phyloP scores from a whole-genome alignment of 2,888 invertebrate species.

The Cheilosia impressa region DNA sequence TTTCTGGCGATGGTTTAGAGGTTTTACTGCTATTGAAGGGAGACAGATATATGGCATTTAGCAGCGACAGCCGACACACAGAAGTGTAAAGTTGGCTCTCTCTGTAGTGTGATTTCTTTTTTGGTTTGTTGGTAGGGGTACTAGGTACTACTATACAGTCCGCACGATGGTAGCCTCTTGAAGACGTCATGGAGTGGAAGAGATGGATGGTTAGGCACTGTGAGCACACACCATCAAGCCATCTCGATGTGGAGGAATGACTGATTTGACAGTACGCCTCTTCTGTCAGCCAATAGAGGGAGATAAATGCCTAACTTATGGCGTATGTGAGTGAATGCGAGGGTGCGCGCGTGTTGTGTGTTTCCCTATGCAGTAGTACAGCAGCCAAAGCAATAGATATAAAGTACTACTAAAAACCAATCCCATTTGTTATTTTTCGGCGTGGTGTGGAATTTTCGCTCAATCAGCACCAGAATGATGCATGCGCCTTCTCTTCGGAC shows the following conservation, averaged over 20 bases:
- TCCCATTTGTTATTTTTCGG: constrained; percentile 84
- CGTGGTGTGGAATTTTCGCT: constrained; percentile 75
- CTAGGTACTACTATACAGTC: no score
- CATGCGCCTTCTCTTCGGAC: constrained; percentile 71
- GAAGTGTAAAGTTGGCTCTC: neutral
- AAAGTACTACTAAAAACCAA: constrained; percentile 82
- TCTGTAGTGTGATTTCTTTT: constrained; percentile 24
- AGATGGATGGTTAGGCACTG: constrained; percentile 74
- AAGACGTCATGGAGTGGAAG: constrained; percentile 76
- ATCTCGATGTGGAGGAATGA: constrained; percentile 80
- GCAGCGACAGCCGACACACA: neutral
- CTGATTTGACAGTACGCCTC: constrained; percentile 84
- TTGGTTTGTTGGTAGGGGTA: constrained; percentile 62
- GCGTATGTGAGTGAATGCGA: constrained; percentile 74
- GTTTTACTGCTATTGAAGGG: constrained; percentile 30
- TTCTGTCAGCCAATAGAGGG: constrained; percentile 80
- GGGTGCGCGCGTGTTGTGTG: constrained; percentile 73
- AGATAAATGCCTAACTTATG: constrained; percentile 75
- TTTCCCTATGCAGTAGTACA: constrained; percentile 64
- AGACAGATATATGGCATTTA: constrained; percentile 21
- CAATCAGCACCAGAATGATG: constrained; percentile 76
- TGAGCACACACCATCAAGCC: constrained; percentile 72
- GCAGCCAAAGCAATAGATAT: constrained; percentile 72
- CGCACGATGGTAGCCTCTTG: constrained; percentile 31
- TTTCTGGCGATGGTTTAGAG: constrained; percentile 3